A percentile compares a stretch with the other conserved stretches of the same genome.
These are phyloP conservation scores for Pseudopodoces humilis DNA, from an alignment of 2,113 vertebrate species.

Conservation along the genomic window DNA sequence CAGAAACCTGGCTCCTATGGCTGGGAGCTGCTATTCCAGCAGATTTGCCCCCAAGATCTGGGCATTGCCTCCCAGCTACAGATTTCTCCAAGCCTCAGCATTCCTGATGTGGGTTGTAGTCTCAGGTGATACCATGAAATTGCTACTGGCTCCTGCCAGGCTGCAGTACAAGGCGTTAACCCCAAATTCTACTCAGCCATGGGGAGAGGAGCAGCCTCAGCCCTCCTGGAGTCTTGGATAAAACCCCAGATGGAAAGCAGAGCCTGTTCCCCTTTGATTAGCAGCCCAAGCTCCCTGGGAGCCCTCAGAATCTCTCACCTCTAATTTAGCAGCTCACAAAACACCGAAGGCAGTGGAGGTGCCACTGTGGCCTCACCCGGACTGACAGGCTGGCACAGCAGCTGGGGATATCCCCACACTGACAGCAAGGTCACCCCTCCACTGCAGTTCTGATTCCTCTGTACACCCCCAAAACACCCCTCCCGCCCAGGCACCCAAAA, in stretches of 20 bases:
- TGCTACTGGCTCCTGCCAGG: background rate
- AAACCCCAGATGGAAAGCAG: background rate
- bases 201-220: background rate
- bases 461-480: background rate
- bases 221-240: background rate
- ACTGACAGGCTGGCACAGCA: background rate
- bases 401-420: background rate
- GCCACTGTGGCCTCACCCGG: background rate
- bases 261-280: constrained; percentile 15
- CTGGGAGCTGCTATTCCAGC: background rate
- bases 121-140: background rate
- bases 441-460: background rate
- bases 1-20: background rate
- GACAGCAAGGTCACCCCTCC: background rate
- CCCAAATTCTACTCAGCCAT: fast-evolving
- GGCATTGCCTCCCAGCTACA: background rate
- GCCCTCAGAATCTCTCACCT: background rate
- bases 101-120: background rate
- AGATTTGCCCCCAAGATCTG: background rate
- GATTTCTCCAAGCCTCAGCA: background rate
- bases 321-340: constrained; percentile 13
- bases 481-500: background rate
- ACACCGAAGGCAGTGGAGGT: background rate
- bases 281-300: background rate
- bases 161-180: background rate